Evolutionary conservation across 1,140 invertebrate species (phyloP).

Genomic region (Drosophila sturtevanti): DNA sequence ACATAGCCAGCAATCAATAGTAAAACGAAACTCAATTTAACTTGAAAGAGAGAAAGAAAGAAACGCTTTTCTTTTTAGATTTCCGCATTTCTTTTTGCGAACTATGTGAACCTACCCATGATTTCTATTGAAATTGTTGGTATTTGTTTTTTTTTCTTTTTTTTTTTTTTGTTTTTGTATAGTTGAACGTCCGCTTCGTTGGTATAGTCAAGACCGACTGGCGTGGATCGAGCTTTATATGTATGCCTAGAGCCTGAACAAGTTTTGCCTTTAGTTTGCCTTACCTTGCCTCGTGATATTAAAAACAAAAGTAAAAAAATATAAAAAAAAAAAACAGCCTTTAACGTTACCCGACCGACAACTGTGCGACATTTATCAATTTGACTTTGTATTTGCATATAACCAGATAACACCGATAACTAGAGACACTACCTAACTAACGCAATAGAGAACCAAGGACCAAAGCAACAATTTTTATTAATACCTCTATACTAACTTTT

Average conservation of each 20-base stretch:
- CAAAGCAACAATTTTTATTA: no score
- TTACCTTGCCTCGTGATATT: constrained; percentile 57
- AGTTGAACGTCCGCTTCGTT: constrained; percentile 64
- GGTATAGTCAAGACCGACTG: constrained; percentile 56
- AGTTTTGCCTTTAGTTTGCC: constrained; percentile 54
- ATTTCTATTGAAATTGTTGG: constrained; percentile 38
- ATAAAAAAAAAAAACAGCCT: constrained; percentile 25
- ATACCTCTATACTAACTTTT: no score
- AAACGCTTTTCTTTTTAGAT: constrained; percentile 28
- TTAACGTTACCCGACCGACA: not conserved
- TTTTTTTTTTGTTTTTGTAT: not conserved
- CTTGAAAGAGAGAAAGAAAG: constrained; percentile 20
- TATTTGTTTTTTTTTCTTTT: constrained; percentile 12
- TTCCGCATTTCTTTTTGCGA: constrained; percentile 45
- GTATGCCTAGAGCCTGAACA: constrained; percentile 53
- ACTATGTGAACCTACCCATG: constrained; percentile 58
- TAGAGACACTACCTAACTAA: constrained; percentile 27
- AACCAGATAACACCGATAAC: constrained; percentile 18
- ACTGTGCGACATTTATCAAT: constrained; percentile 51
- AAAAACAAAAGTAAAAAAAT: constrained; percentile 45
- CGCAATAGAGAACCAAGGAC: not conserved
- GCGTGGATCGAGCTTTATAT: constrained; percentile 62
- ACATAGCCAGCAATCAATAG: constrained; percentile 45
- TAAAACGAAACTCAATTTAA: constrained; percentile 41
- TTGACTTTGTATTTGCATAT: constrained; percentile 55